phyloP scores from a whole-genome alignment of 2,113 vertebrate genomes.

The Amblyornis subalaris region DNA sequence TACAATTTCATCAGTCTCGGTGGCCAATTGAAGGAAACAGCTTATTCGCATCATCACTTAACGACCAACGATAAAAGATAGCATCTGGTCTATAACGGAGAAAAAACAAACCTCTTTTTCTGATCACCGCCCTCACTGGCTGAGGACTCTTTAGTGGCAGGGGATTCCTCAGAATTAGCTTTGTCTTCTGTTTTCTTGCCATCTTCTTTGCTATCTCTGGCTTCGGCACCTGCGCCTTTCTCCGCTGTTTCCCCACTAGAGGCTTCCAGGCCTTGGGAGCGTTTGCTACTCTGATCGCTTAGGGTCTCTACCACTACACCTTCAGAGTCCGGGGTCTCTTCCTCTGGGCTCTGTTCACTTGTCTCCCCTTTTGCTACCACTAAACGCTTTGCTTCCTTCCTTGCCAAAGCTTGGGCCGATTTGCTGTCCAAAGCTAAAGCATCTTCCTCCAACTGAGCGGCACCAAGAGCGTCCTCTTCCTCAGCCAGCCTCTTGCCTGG shows the following conservation, averaged over 20 bases:
- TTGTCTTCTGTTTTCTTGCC: conserved; percentile 86
- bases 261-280: conserved; percentile 75
- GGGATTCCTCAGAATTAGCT: conserved; percentile 76
- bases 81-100: conserved; percentile 97
- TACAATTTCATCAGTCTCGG: conserved; percentile 60
- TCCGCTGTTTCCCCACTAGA: conserved; percentile 75
- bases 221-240: conserved; percentile 78
- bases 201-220: conserved; percentile 80
- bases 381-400: conserved; percentile 78
- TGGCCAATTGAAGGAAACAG: conserved; percentile 71
- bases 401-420: conserved; percentile 72
- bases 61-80: conserved; percentile 91
- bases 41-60: conserved; percentile 71
- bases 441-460: conserved; percentile 75
- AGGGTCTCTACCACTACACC: conserved; percentile 75
- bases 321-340: conserved; percentile 81
- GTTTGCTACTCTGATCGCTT: conserved; percentile 84
- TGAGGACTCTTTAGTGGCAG: conserved; percentile 94
- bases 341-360: conserved; percentile 75
- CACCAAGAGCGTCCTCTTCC: conserved; percentile 86
- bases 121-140: conserved; percentile 97
- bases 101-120: conserved; percentile 99
- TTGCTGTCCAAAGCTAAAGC: conserved; percentile 82
- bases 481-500: conserved; percentile 80
- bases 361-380: conserved; percentile 81